Percentiles rank a stretch among this genome's conserved stretches.
phyloP scores from a whole-genome alignment of 2,888 invertebrate species.

The Mallateleia sp. region DNA sequence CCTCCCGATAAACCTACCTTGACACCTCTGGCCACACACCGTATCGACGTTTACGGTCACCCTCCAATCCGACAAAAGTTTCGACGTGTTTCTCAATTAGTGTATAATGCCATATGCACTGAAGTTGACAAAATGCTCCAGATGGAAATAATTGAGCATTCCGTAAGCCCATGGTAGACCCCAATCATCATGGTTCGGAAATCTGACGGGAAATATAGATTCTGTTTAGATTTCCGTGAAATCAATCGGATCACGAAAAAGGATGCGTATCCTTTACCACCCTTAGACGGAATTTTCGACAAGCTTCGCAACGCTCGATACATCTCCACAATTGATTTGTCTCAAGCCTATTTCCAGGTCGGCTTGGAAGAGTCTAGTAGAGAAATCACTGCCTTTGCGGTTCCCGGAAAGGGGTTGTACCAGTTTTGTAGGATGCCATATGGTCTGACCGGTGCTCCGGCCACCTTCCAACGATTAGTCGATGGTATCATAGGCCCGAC shows the following conservation, averaged over 20 bases:
- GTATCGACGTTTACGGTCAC: slow-evolving; percentile 5
- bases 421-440: slow-evolving; percentile 71
- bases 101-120: slow-evolving; percentile 14
- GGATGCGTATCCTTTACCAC: no score
- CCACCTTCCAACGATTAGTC: no score
- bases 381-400: no score
- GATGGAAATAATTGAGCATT: slow-evolving; percentile 10
- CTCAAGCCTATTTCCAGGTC: no score
- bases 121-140: slow-evolving; percentile 24
- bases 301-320: slow-evolving; percentile 82
- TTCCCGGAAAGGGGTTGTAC: slow-evolving; percentile 64
- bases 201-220: slow-evolving; percentile 7
- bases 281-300: slow-evolving; percentile 82
- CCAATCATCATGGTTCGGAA: slow-evolving; percentile 21
- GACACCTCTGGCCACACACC: not conserved
- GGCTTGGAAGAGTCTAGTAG: slow-evolving; percentile 63
- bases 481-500: slow-evolving; percentile 53
- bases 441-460: no score
- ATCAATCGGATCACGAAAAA: no score
- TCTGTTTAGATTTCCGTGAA: slow-evolving; percentile 83
- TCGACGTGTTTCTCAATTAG: not conserved
- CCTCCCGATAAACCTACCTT: no score
- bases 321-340: slow-evolving; percentile 84
- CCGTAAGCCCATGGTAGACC: slow-evolving; percentile 24
- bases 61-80: no score